Conservation (phyloP, 2,113 vertebrate species). For the Brachionichthys hirsutus region DNA sequence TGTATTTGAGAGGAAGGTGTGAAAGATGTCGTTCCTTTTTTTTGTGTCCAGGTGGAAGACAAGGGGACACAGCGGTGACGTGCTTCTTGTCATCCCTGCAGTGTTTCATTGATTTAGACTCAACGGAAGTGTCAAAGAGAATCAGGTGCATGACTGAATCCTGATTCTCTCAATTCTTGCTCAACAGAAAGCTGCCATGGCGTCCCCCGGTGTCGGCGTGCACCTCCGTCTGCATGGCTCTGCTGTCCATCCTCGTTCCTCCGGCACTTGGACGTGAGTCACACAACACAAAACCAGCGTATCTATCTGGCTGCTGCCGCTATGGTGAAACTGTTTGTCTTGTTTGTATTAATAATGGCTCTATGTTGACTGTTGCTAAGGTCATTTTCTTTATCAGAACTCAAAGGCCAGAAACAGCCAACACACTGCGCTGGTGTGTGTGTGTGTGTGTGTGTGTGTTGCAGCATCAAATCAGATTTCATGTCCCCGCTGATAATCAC, state of each 20-base stretch:
- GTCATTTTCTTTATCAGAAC: conserved; percentile 34
- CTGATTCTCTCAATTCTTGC: conserved; percentile 32
- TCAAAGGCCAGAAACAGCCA: conserved; percentile 43
- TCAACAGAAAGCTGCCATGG: conserved; percentile 53
- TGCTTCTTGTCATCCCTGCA: conserved; percentile 1
- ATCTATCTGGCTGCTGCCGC: too few relatives aligned
- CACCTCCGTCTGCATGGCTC: conserved; percentile 38
- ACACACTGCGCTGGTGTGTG: conserved; percentile 13
- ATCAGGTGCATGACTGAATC: conserved; percentile 15
- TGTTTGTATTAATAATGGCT: conserved; percentile 4
- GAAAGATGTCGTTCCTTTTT: background rate
- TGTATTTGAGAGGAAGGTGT: background rate
- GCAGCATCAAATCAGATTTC: conserved; percentile 63
- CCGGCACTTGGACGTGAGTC: conserved; percentile 74
- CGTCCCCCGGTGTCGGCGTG: conserved; percentile 7
- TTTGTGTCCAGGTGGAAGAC: background rate
- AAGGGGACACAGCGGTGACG: conserved; percentile 11
- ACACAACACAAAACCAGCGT: conserved; percentile 1
- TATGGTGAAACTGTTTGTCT: conserved; percentile 22
- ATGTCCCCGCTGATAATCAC: conserved; percentile 43
- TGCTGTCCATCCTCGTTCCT: conserved; percentile 60
- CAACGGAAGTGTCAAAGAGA: conserved; percentile 27
- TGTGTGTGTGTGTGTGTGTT: conserved; percentile 41
- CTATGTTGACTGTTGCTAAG: conserved; percentile 15
- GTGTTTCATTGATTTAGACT: conserved; percentile 32